These are phyloP conservation scores for Metopolophium dirhodum DNA, from an alignment of 1,140 invertebrate genomes.

Conservation along the genomic window DNA sequence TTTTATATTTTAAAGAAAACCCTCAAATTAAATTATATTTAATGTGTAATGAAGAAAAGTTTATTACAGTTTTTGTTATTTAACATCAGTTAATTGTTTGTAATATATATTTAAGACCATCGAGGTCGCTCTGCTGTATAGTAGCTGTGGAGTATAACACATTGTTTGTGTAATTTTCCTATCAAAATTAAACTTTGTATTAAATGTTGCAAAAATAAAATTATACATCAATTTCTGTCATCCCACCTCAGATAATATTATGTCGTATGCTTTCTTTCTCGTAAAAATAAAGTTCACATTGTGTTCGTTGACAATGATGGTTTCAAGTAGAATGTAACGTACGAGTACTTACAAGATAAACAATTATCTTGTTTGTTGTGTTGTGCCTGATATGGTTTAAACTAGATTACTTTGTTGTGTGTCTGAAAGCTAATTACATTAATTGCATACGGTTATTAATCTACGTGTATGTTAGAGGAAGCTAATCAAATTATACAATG, in stretches of 20 bases:
- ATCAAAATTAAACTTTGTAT: no score
- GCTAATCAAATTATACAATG: slow-evolving; percentile 36
- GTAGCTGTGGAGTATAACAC: no score
- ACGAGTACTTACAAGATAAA: background rate
- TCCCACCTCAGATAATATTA: no score
- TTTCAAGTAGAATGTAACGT: background rate
- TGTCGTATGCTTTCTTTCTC: background rate
- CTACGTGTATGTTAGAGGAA: slow-evolving; percentile 30
- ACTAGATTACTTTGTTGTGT: slow-evolving; percentile 7
- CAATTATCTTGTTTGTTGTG: slow-evolving; percentile 22
- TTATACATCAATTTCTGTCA: no score
- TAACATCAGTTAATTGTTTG: no score
- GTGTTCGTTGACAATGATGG: background rate
- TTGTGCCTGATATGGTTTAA: background rate
- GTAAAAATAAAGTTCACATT: background rate
- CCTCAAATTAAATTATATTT: no score
- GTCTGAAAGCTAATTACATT: slow-evolving; percentile 39
- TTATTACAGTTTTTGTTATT: no score
- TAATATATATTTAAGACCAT: no score
- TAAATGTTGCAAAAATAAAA: no score
- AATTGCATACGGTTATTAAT: slow-evolving; percentile 35
- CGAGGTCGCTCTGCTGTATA: background rate
- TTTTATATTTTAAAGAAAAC: no score
- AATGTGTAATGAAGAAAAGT: no score
- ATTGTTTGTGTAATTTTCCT: no score